phyloP scores from a whole-genome alignment of 2,888 invertebrate genomes.

The Furcula furcula region DNA sequence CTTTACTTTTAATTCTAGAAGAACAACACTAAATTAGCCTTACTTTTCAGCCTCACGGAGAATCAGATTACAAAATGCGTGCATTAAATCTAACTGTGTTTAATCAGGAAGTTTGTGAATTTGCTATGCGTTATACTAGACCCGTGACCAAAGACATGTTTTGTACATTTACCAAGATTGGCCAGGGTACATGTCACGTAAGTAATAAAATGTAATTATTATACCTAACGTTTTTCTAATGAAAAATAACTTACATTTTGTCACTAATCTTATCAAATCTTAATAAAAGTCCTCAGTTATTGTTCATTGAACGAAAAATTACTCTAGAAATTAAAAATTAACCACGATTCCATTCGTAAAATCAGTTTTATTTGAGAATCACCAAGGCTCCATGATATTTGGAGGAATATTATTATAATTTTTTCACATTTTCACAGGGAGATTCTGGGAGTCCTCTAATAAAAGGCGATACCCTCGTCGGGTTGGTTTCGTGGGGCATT shows the following conservation, averaged over 20 bases:
- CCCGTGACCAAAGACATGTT: constrained; percentile 60
- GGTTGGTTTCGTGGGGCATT: constrained; percentile 73
- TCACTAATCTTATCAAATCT: too few relatives aligned
- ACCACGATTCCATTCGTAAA: too few relatives aligned
- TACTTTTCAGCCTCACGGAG: constrained; percentile 51
- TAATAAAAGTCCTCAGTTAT: too few relatives aligned
- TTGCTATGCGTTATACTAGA: constrained; percentile 63
- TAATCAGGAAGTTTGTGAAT: constrained; percentile 57
- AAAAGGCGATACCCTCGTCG: constrained; percentile 52
- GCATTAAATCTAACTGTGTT: constrained; percentile 57
- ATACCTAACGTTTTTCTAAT: too few relatives aligned
- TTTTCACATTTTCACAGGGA: constrained; percentile 60
- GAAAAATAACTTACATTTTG: too few relatives aligned
- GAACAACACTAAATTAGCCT: not conserved
- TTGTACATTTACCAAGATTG: constrained; percentile 64
- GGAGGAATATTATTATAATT: too few relatives aligned
- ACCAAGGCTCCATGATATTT: too few relatives aligned
- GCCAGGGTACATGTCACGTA: constrained; percentile 71
- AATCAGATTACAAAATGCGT: constrained; percentile 50
- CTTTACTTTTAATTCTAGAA: not conserved
- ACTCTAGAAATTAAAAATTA: too few relatives aligned
- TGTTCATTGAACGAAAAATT: too few relatives aligned
- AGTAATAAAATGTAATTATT: too few relatives aligned
- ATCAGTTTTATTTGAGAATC: too few relatives aligned
- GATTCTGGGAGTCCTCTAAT: constrained; percentile 72